Evolutionary conservation across 2,113 vertebrate genomes (phyloP).

Genomic region (Thunnus maccoyii): DNA sequence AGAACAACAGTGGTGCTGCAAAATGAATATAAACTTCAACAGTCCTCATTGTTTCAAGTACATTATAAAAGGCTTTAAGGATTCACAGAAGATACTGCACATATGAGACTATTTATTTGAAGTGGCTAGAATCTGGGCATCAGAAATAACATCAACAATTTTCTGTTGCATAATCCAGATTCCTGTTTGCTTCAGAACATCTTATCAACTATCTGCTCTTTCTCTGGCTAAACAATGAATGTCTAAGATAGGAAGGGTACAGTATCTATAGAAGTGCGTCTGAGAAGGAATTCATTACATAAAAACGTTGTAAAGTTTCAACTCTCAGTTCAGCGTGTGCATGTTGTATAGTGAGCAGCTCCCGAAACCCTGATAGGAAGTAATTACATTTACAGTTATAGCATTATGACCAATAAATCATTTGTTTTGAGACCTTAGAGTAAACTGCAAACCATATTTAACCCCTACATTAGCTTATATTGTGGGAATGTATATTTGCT

Average conservation of each 20-base stretch:
- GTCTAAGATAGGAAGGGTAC: neutral
- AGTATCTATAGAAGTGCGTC: neutral
- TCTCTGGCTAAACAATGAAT: constrained; percentile 20
- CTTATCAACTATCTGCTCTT: constrained; percentile 23
- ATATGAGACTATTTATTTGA: neutral
- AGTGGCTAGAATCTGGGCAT: neutral
- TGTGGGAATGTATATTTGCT: neutral
- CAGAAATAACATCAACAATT: neutral
- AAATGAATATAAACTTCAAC: neutral
- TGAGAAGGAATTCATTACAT: neutral
- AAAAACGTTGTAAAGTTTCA: neutral
- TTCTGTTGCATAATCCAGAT: neutral
- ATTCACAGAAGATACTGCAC: neutral
- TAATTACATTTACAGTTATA: neutral
- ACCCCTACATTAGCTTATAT: neutral
- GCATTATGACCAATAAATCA: constrained; percentile 5
- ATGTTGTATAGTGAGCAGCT: neutral
- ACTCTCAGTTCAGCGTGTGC: neutral
- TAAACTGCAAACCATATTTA: neutral
- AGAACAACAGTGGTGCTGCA: neutral
- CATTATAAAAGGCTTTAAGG: neutral
- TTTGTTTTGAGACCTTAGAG: constrained; percentile 3
- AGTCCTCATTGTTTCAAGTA: neutral
- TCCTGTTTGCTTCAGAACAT: constrained; percentile 4
- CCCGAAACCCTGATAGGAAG: constrained; percentile 13